These are phyloP conservation scores for Nezara viridula DNA, from an alignment of 2,888 invertebrate genomes.

Conservation along the genomic window DNA sequence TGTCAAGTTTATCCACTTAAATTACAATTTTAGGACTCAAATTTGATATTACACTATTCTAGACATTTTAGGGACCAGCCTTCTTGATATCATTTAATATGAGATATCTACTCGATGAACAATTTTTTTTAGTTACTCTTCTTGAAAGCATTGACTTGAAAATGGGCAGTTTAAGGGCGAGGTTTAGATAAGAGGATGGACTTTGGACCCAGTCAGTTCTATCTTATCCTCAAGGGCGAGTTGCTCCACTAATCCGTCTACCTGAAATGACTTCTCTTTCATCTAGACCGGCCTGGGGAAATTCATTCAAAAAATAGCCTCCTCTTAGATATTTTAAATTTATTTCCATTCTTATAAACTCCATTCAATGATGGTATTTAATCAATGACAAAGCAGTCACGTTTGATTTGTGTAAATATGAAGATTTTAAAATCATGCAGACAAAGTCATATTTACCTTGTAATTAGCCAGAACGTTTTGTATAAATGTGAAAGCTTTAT, in stretches of 20 bases:
- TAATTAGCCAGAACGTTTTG: too few species aligned
- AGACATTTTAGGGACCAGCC: neutral
- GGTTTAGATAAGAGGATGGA: conserved; percentile 1
- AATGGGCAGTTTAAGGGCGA: neutral
- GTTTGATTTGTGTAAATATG: too few species aligned
- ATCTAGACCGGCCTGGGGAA: neutral
- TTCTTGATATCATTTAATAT: neutral
- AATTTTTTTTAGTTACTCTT: neutral
- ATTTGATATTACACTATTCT: too few species aligned
- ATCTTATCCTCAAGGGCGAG: conserved; percentile 11
- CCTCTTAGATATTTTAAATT: neutral
- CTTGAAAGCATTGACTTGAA: conserved; percentile 15
- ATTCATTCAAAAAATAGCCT: conserved; percentile 4
- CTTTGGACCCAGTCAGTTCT: neutral
- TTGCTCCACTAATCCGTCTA: conserved; percentile 41
- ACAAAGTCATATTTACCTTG: too few species aligned
- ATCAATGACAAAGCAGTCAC: neutral
- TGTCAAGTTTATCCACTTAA: too few species aligned
- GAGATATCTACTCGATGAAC: neutral
- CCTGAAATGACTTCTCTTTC: conserved; percentile 38
- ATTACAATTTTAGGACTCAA: too few species aligned
- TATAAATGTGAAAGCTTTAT: too few species aligned
- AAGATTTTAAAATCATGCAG: too few species aligned
- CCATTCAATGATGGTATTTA: neutral
- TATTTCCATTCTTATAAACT: neutral